phyloP scores from a whole-genome alignment of 2,113 vertebrate species.

The Andinoacara biseriatus region DNA sequence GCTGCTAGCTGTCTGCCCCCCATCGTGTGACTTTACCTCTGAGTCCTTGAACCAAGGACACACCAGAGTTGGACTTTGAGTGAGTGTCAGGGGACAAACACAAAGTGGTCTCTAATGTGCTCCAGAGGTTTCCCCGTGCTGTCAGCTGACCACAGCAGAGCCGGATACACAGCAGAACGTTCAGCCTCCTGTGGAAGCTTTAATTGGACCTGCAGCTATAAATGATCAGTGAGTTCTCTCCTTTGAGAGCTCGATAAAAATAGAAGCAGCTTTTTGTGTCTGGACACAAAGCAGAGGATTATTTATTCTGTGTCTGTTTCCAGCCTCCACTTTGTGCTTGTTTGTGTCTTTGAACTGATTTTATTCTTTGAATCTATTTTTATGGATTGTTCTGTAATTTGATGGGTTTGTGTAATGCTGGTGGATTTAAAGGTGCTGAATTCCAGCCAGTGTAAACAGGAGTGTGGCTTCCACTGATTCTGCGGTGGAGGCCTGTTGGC shows the following conservation, averaged over 20 bases:
- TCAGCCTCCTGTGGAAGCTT: conserved; percentile 3
- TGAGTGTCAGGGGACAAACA: neutral
- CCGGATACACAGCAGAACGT: neutral
- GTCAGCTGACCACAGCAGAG: conserved; percentile 7
- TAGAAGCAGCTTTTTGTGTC: conserved; percentile 14
- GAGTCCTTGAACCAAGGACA: conserved; percentile 8
- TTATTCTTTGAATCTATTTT: conserved; percentile 6
- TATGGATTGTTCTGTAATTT: neutral
- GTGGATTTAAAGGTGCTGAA: neutral
- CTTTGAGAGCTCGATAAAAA: neutral
- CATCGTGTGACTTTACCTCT: neutral
- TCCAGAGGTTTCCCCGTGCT: neutral
- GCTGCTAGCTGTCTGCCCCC: neutral
- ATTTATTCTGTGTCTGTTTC: conserved; percentile 9
- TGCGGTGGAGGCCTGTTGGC: neutral
- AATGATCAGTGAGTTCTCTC: conserved; percentile 13
- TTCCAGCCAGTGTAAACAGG: neutral
- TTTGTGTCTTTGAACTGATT: neutral
- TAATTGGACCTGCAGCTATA: conserved; percentile 14
- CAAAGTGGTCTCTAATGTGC: conserved; percentile 12
- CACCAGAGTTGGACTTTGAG: neutral
- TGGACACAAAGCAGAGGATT: conserved; percentile 10
- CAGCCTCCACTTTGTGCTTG: neutral
- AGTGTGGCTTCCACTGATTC: neutral
- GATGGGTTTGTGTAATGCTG: neutral